Evolutionary conservation across 2,113 vertebrate genomes (phyloP).

Genomic region (Lethenteron camtschaticum): DNA sequence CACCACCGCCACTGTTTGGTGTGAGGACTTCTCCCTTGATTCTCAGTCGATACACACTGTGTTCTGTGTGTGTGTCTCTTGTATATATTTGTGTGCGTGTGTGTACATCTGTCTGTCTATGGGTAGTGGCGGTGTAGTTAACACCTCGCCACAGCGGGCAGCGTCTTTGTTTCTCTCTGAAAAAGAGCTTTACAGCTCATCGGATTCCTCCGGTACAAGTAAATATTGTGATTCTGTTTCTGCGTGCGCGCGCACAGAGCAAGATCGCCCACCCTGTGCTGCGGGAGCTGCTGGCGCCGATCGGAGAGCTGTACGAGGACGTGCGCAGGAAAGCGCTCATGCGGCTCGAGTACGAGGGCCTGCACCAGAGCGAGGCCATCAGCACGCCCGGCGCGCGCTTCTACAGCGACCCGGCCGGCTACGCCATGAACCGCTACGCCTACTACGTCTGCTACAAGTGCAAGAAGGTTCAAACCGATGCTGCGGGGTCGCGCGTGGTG

Average conservation of each 20-base stretch:
- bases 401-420: conserved; percentile 84
- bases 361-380: conserved; percentile 95
- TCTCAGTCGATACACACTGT: too few species aligned
- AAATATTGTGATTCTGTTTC: background rate
- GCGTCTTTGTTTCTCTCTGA: too few species aligned
- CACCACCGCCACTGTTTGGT: too few species aligned
- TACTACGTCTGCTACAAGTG: conserved; percentile 99
- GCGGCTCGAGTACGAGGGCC: conserved; percentile 83
- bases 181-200: too few species aligned
- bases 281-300: conserved; percentile 88
- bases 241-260: conserved; percentile 34
- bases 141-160: too few species aligned
- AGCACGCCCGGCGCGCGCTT: conserved; percentile 83
- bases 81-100: too few species aligned
- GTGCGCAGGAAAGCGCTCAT: conserved; percentile 89
- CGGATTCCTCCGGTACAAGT: too few species aligned
- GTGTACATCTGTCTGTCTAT: too few species aligned
- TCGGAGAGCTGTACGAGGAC: conserved; percentile 92
- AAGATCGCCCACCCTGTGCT: conserved; percentile 95
- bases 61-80: too few species aligned
- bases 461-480: conserved; percentile 50
- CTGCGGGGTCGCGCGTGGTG: too few species aligned
- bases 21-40: too few species aligned
- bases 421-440: conserved; percentile 95
- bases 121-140: too few species aligned